A percentile compares a stretch with the other conserved stretches of the same genome.
These are phyloP conservation scores for Schizotus pectinicornis DNA, from an alignment of 2,888 invertebrate genomes.

Conservation along the genomic window DNA sequence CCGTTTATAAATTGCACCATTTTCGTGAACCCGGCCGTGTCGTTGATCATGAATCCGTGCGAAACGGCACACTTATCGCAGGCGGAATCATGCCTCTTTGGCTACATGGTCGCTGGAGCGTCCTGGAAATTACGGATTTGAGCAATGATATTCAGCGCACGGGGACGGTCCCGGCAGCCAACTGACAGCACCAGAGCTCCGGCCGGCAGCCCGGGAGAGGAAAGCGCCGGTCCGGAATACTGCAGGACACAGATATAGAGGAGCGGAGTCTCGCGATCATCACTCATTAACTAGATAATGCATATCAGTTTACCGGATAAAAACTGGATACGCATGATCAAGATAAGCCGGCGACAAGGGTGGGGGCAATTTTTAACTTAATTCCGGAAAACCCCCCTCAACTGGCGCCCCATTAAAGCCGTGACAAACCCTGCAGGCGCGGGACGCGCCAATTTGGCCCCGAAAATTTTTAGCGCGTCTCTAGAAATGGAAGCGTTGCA, in stretches of 20 bases:
- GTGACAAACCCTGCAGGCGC: too few relatives aligned
- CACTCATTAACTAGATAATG: slow-evolving; percentile 28
- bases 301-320: slow-evolving; percentile 20
- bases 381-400: too few relatives aligned
- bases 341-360: background rate
- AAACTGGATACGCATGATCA: slow-evolving; percentile 26
- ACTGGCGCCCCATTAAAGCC: too few relatives aligned
- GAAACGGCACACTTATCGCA: slow-evolving; percentile 13
- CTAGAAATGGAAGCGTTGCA: too few relatives aligned
- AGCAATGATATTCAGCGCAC: slow-evolving; percentile 40
- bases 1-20: slow-evolving; percentile 19
- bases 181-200: slow-evolving; percentile 50
- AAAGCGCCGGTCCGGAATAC: slow-evolving; percentile 62
- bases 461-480: too few relatives aligned
- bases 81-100: slow-evolving; percentile 18
- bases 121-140: slow-evolving; percentile 17
- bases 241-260: slow-evolving; percentile 49
- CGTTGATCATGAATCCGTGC: background rate
- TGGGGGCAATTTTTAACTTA: background rate
- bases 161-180: slow-evolving; percentile 53
- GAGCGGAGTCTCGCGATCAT: slow-evolving; percentile 38
- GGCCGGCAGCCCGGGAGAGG: slow-evolving; percentile 57
- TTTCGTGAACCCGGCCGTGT: background rate
- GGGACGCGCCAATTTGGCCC: too few relatives aligned
- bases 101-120: slow-evolving; percentile 7